Conservation (phyloP, 1,140 invertebrate species). For the Drosophila sp. region DNA sequence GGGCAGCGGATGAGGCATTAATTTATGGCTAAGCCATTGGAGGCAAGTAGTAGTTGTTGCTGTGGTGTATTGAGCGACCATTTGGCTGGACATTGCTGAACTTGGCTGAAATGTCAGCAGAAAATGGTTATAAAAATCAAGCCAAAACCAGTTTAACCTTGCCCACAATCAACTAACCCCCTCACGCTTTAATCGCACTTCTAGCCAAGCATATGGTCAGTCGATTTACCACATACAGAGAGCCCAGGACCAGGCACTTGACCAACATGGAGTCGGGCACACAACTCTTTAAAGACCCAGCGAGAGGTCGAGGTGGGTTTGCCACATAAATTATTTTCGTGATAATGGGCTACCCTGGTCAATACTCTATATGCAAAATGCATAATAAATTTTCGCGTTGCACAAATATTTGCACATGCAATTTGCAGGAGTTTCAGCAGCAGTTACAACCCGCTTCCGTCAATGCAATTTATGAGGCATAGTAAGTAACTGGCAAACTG, state of each 20-base stretch:
- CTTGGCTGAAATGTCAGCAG: conserved; percentile 8
- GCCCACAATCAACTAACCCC: not conserved
- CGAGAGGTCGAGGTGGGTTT: not conserved
- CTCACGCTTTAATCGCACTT: not conserved
- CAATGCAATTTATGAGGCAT: conserved; percentile 75
- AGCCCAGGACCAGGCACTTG: not conserved
- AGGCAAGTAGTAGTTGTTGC: not conserved
- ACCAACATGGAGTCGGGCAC: not conserved
- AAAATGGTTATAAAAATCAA: conserved; percentile 8
- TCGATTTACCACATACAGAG: conserved; percentile 2
- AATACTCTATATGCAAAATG: conserved; percentile 20
- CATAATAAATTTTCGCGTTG: conserved; percentile 24
- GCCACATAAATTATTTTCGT: conserved; percentile 14
- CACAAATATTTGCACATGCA: conserved; percentile 26
- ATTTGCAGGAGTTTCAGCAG: conserved; percentile 31
- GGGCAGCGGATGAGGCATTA: not conserved
- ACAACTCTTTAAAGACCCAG: conserved; percentile 6
- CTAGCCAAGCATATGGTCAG: conserved; percentile 3
- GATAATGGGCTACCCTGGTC: conserved; percentile 8
- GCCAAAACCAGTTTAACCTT: conserved; percentile 12
- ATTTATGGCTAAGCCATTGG: conserved; percentile 9
- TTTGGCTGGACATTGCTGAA: not conserved
- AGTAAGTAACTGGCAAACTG: conserved; percentile 57
- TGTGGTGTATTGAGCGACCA: not conserved
- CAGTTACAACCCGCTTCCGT: conserved; percentile 71